Evolutionary conservation across 2,797 vertebrate genomes (phyloP), one percentile per base, ranked within the genome.

Genomic region (Pempheris klunzingeri): DNA sequence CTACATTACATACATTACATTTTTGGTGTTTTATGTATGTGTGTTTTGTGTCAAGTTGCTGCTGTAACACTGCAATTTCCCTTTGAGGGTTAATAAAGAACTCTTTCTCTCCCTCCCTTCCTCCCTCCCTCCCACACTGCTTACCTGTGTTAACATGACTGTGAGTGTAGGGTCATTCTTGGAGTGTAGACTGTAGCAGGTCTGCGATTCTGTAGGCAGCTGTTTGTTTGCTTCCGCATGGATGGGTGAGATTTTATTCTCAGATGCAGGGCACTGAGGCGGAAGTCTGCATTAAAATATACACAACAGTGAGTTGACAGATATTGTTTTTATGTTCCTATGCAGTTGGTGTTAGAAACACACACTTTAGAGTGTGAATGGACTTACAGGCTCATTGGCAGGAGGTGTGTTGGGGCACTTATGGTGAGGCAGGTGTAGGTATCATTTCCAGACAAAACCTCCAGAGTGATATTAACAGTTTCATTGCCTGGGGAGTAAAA

Each of bases 71-170:
- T 32, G 30, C 30, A 32, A 32, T 32, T 32, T 32, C 30, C 30
- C 30, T 32, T 32, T 32, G 30, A 6, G 30, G 30, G 6, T 32
- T 32, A 32, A 32, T 32, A 32, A 32, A 32, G 30, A 4, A 32
- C 30, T 32, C 30, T 32, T 3, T 32, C 30, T 4, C 3, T 32
- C 30, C 3, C 3, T 32, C 30, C n/a, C n/a, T n/a, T n/a, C n/a
- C n/a, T n/a, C n/a, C n/a, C n/a, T n/a, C n/a, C n/a, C n/a, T n/a
- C n/a, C 34, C 43, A 34, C 6, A 67, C 28, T 38, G 43, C 30
- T 6, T 90, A 96, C 95, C 95, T 87, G 68, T 22, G 93, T 92
- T 77, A 96, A 90, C 88, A 94, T 90, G 74, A 94, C 87, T 1
- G 92, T 93, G 64, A 96, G 88, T 18, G 72, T n/a, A 12, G 93